phyloP scores from a whole-genome alignment of 2,888 invertebrate genomes.

The Idaea aversata region DNA sequence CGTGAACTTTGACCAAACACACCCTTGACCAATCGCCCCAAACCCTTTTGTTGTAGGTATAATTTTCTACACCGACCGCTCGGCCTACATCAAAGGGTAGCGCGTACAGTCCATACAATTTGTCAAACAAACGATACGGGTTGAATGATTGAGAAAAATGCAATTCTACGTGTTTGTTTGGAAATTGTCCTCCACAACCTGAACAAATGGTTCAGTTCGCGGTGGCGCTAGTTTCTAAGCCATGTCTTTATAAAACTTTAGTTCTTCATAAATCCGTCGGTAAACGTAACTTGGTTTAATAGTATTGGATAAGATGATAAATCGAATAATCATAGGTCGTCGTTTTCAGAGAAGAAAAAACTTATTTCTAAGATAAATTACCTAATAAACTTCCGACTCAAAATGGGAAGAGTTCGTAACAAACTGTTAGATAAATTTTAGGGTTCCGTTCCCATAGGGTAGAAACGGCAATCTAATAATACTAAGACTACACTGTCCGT shows the following conservation, averaged over 20 bases:
- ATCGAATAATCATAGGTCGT: not conserved
- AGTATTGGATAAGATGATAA: not conserved
- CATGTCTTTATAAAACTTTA: not conserved
- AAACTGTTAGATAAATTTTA: not conserved
- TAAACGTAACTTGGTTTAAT: not conserved
- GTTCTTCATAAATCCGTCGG: not conserved
- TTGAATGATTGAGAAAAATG: slow-evolving; percentile 4
- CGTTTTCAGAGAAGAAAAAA: not conserved
- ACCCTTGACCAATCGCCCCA: too few relatives aligned
- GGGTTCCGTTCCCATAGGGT: too few relatives aligned
- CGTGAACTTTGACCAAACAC: too few relatives aligned
- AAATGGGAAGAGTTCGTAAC: not conserved
- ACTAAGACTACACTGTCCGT: too few relatives aligned
- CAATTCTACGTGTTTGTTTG: not conserved
- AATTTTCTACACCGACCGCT: not conserved
- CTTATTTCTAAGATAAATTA: not conserved
- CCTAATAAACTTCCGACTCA: not conserved
- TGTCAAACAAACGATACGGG: slow-evolving; percentile 30
- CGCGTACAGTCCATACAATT: slow-evolving; percentile 20
- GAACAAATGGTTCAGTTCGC: not conserved
- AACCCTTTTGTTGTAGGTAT: too few relatives aligned
- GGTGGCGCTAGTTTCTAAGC: not conserved
- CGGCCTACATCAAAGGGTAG: not conserved
- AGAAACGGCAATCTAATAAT: too few relatives aligned
- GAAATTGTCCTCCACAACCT: not conserved